Evolutionary conservation across 2,113 vertebrate species (phyloP), one percentile per base, ranked within the genome.

Genomic region (Leuciscus idus): DNA sequence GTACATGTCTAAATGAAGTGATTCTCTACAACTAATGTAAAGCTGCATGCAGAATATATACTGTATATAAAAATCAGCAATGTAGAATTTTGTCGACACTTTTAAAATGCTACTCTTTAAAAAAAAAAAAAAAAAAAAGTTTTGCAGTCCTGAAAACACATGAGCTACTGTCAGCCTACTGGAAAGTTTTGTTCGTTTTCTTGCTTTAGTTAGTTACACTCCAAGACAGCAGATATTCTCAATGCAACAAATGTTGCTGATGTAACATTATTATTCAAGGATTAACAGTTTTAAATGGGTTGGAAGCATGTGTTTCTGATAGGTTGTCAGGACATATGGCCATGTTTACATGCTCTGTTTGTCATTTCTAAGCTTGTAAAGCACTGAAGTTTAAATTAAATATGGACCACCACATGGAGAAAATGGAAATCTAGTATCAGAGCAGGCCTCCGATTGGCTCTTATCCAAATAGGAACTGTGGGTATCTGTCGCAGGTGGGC

Each of bases 401-500:
- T 73, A 68, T 84, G 84, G 62, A 78, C 75, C 88, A 86, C 86
- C 52, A 26, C 84, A 55, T 76, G 59, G 64, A 87, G 88, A 90
- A 39, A 33, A 90, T 87, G 70, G 43, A 84, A 48, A 66, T 79
- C 84, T 50, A 30, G 68, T 77, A 68, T 89, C 87, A 83, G 76
- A 68, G 62, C 81, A 73, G 89, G 89, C 46, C 74, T 87, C 86
- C 84, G 82, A 88, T 92, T 88, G 91, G 89, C 86, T 86, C 76
- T 26, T 80, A 91, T 85, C 90, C 90, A 88, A 68, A 73, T 79
- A 86, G 57, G 84, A 88, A 86, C 87, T 90, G 91, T 90, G 90
- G 88, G 87, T 91, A 87, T 91, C 81, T 80, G 90, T 90, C 88
- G 84, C 94, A 93, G 94, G 94, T 94, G 94, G 94, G 92, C 91